Evolutionary conservation across 2,113 vertebrate species (phyloP).

Genomic region (Pantherophis guttatus): DNA sequence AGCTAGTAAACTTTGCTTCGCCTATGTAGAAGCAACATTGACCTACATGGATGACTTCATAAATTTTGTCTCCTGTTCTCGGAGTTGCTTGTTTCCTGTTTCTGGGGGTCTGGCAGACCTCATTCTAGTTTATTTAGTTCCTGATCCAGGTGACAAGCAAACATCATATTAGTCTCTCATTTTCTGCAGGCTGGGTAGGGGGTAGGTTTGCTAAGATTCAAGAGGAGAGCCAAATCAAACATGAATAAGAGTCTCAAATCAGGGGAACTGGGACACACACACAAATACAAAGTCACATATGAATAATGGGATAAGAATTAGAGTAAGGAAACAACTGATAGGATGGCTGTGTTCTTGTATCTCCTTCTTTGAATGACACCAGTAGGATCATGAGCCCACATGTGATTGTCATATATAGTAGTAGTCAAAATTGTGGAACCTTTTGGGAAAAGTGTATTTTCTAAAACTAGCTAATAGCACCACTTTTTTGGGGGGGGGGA

Average conservation of each 20-base stretch:
- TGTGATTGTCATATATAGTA: background rate
- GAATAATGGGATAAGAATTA: background rate
- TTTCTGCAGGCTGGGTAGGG: background rate
- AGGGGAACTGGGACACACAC: background rate
- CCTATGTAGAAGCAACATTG: constrained; percentile 35
- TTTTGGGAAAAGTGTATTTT: too few relatives aligned
- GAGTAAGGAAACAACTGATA: background rate
- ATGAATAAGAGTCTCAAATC: background rate
- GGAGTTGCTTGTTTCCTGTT: background rate
- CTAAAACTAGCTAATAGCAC: too few relatives aligned
- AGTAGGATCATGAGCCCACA: background rate
- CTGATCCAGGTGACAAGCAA: background rate
- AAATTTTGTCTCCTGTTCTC: background rate
- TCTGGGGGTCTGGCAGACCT: background rate
- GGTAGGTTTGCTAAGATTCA: background rate
- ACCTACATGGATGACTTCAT: background rate
- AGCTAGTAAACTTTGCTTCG: constrained; percentile 53
- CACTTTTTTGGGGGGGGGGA: too few relatives aligned
- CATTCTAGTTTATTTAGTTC: background rate
- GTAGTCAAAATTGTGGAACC: too few relatives aligned
- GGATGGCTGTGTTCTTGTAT: background rate
- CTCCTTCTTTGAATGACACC: background rate
- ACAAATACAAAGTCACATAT: background rate
- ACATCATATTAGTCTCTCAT: background rate
- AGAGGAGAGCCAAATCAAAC: too few relatives aligned